Evolutionary conservation across 2,888 invertebrate genomes (phyloP).

Genomic region (Stegophylla sp.): DNA sequence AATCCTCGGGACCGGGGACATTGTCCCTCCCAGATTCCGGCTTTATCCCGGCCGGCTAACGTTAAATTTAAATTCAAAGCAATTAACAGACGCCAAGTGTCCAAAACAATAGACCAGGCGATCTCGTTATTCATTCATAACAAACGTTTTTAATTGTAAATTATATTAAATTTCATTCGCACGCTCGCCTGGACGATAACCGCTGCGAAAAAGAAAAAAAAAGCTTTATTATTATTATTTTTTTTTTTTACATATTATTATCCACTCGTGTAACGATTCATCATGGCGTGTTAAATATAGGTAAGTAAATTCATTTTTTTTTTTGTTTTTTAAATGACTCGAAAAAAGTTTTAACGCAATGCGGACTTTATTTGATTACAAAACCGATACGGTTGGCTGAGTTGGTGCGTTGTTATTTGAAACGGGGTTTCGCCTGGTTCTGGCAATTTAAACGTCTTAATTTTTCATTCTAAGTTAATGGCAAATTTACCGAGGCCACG

Average conservation of each 20-base stretch:
- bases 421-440: constrained; percentile 17
- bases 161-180: no score
- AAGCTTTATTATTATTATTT: neutral
- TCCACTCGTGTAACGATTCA: neutral
- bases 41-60: no score
- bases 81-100: no score
- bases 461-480: neutral
- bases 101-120: no score
- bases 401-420: constrained; percentile 6
- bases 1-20: no score
- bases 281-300: neutral
- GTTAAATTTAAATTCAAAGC: no score
- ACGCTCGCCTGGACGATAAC: no score
- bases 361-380: constrained; percentile 43
- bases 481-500: neutral
- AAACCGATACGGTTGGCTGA: constrained; percentile 30
- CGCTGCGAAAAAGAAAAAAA: no score
- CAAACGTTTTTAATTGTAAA: no score
- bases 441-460: constrained; percentile 31
- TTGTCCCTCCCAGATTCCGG: no score
- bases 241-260: neutral
- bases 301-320: neutral
- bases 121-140: no score
- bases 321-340: neutral
- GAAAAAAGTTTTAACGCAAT: constrained; percentile 41